A percentile compares a stretch with the other conserved stretches of the same genome.
Conservation (phyloP, 2,113 vertebrate species). For the Neopipo cinnamomea region DNA sequence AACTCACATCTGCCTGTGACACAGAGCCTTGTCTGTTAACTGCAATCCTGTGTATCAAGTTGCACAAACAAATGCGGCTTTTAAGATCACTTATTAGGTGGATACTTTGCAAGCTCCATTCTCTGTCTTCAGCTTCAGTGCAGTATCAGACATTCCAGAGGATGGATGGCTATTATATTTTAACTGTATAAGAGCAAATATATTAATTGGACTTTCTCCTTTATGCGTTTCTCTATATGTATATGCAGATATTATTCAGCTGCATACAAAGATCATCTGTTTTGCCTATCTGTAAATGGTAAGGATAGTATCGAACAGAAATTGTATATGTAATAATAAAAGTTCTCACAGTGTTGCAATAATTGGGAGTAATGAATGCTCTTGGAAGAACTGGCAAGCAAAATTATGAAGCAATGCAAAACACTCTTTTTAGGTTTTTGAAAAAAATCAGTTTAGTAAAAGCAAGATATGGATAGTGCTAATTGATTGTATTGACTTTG, state of each 20-base stretch:
- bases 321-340: background rate
- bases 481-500: background rate
- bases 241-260: background rate
- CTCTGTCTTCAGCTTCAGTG: background rate
- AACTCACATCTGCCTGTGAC: slow-evolving; percentile 11
- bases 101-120: background rate
- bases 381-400: background rate
- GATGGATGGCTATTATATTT: background rate
- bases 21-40: background rate
- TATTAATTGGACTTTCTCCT: background rate
- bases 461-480: background rate
- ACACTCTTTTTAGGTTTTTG: background rate
- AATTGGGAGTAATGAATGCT: background rate
- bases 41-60: background rate
- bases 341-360: background rate
- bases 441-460: background rate
- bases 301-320: background rate
- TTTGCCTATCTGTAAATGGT: background rate
- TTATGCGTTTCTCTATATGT: background rate
- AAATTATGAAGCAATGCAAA: background rate
- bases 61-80: background rate
- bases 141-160: background rate
- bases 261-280: background rate
- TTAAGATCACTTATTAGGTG: background rate
- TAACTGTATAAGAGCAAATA: background rate